Evolutionary conservation across 2,888 invertebrate species (phyloP), one percentile per base, ranked within the genome.

Genomic region (Ochropleura leucogaster): DNA sequence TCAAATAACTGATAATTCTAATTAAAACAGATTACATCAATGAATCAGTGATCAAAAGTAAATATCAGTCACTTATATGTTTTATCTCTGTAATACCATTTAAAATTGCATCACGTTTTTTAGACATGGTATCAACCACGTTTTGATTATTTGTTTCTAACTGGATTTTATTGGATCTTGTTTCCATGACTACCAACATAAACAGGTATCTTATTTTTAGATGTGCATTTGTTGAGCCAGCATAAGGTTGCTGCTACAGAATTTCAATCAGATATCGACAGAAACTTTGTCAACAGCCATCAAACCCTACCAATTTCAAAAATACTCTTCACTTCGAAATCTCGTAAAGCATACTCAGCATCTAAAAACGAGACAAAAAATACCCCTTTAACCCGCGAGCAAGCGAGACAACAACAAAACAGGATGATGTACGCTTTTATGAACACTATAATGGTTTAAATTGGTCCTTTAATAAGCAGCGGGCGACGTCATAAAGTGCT

Each of bases 361-460:
- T 89, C 88, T 90, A 89, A 63, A 89, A 92, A 79, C 49, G 91
- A 87, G 92, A 94, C 83, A 79, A 78, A 82, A 80, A 68, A 90
- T 86, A 84, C 71, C 9, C 47, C 44, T 67, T 51, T 16, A 44
- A 4, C 47, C 10, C 57, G 40, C 20, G 89, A 69, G 72, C 74
- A 90, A 93, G 83, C 66, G 91, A 85, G 94, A 94, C 82, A 82
- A 80, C 81, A 88, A 91, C 92, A 93, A 93, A 95, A 94, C 95
- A 95, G 94, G 94, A 95, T 95, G 95, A 95, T 94, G 94, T 93
- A 94, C 94, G 93, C 93, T 94, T 94, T 95, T 95, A 95, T 94
- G 94, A 94, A 93, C 93, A 92, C 93, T 93, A 93, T 95, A 96
- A 95, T 96, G 95, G 95, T 94, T 96, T 95, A 94, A 96, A 96